Base-by-base conservation (phyloP, 2,797 vertebrate species). In the Sphenodon punctatus region DNA sequence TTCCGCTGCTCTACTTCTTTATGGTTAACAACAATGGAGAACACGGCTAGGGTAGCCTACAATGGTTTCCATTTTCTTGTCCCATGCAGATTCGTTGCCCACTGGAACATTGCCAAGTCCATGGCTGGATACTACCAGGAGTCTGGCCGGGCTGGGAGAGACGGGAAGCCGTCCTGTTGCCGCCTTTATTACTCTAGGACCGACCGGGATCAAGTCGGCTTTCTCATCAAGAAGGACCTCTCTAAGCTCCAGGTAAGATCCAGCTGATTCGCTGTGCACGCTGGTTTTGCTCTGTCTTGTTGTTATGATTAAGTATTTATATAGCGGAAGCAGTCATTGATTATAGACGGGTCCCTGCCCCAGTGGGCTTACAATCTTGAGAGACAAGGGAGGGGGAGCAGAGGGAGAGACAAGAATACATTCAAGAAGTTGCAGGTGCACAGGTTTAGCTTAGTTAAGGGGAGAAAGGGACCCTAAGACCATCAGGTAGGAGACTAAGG, bases 41-140 rank as follows among this genome's bases (percentile, higher is more conserved):
- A 5, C 36, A 48, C 36, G 17, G 3, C 20, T 48, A 22, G 49
- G 67, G 55, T 32, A 81, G 38, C 17, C 34, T 75, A 20, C 65
- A 38, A 10, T 2, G n/a, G 59, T 75, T 69, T 41, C 20, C 56
- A 3, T 88, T 87, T 38, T 55, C 30, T 76, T 45, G 32, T 17
- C 79, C n/a, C 68, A 0, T 38, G 25, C 87, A 99, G 98, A 85
- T 99, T 99, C 93, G 99, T 99, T 14, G 98, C 96, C 85, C 99
- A 99, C 25, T 99, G 99, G 99, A 99, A 99, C 92, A 93, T 99
- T n/a, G 98, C 99, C 2, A 99, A 99, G 87, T 99, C 98, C 2
- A 95, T 99, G 96, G 97, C 98, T 79, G 98, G 97, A 10, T 99
- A 99, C 94, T 99, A 99, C 93, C 99, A 99, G 78, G 99, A 99